Base-by-base conservation (phyloP, 2,797 vertebrate species). In the Bovichtus variegatus region DNA sequence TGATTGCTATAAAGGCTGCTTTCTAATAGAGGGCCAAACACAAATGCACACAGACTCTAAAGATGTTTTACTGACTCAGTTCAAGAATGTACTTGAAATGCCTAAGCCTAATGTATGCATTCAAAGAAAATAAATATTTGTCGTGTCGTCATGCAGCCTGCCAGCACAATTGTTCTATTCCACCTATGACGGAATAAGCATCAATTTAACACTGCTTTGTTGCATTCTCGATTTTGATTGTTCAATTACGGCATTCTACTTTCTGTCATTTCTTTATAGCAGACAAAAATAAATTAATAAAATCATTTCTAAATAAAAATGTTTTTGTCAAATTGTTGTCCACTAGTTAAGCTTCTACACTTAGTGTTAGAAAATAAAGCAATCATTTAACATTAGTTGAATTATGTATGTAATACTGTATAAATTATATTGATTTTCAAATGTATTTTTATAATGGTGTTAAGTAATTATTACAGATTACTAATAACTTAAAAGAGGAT, bases 31-130 rank as follows among this genome's bases (percentile, higher is more conserved):
- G 67, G 65, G 29, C 57, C 61, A 65, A 62, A 55, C 64, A 69
- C 59, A 65, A 49, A 38, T 25, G 43, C 54, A 31, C 0, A 16
- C 57, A 44, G 18, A 71, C 41, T 51, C 16, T 44, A 31, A 76
- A 71, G 62, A n/a, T 61, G 44, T n/a, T 61, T 58, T 9, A 27
- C 44, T 64, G 65, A 8, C 66, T 65, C 0, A 1, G 21, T 9
- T 49, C 58, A 62, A 66, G 59, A 78, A 69, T 38, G 40, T 57
- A 46, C 76, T 79, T 68, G 15, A 73, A 63, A 55, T 54, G 31
- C 65, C 2, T 60, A 1, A 34, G 16, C 61, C 18, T 49, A 9
- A 25, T 63, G 38, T 63, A n/a, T 16, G 11, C 57, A 73, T 71
- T 15, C 19, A 67, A 49, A 34, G 31, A 2, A 34, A 34, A 65